These are phyloP conservation scores for Trichomalopsis sarcophagae DNA, from an alignment of 1,140 invertebrate species.

Conservation along the genomic window DNA sequence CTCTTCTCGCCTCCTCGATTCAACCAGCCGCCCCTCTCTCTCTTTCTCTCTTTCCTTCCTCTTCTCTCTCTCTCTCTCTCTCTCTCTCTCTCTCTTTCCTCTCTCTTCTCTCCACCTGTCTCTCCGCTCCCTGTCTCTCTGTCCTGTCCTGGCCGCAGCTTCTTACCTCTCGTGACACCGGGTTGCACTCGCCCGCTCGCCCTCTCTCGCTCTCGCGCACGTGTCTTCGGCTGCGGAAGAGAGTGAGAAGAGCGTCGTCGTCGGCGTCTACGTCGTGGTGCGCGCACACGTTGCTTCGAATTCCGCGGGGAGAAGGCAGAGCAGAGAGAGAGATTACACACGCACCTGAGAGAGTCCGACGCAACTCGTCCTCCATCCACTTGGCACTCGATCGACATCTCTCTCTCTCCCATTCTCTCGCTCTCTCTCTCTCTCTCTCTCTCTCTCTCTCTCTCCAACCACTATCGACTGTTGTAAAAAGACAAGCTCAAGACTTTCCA, in stretches of 20 bases:
- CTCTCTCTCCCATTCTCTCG: conserved; percentile 37
- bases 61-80: neutral
- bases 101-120: conserved; percentile 30
- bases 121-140: neutral
- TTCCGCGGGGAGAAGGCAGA: neutral
- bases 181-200: conserved; percentile 12
- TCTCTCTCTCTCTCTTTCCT: conserved; percentile 10
- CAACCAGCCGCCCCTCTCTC: conserved; percentile 45
- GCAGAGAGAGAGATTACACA: neutral
- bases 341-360: conserved; percentile 49
- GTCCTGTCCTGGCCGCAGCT: neutral
- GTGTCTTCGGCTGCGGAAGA: neutral
- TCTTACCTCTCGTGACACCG: neutral
- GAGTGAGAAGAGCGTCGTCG: conserved; percentile 29
- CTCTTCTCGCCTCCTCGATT: conserved; percentile 56
- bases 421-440: conserved; percentile 23
- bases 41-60: neutral
- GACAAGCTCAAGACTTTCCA: no score
- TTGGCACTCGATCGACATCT: conserved; percentile 32
- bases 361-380: conserved; percentile 54
- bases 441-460: neutral
- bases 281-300: neutral
- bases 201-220: conserved; percentile 19
- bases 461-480: no score
- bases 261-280: neutral